Conservation (phyloP, 2,888 invertebrate genomes). For the Subacronicta megacephala region DNA sequence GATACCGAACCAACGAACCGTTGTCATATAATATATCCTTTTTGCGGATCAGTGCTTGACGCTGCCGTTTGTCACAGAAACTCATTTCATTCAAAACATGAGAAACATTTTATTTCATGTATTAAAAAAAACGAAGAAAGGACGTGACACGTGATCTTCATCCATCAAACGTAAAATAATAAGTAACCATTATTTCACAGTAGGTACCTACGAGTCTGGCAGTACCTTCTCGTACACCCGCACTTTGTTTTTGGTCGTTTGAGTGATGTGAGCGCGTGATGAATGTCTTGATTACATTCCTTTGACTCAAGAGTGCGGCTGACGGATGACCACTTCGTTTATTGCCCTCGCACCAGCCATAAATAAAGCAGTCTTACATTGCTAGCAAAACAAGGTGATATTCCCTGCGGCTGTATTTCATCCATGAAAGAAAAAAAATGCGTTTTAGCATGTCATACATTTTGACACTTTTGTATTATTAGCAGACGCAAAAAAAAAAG, state of each 20-base stretch:
- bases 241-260: conserved; percentile 59
- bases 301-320: conserved; percentile 73
- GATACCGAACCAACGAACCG: conserved; percentile 63
- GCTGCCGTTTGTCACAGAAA: conserved; percentile 47
- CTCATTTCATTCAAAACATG: conserved; percentile 36
- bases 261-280: conserved; percentile 74
- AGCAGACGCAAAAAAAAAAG: conserved; percentile 27
- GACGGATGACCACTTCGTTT: conserved; percentile 80
- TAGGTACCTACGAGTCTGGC: neutral
- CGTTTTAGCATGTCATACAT: conserved; percentile 41
- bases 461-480: conserved; percentile 41
- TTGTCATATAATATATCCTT: conserved; percentile 62
- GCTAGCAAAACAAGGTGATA: conserved; percentile 57
- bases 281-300: conserved; percentile 84
- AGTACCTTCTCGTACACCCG: conserved; percentile 28
- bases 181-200: conserved; percentile 66
- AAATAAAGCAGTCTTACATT: conserved; percentile 70
- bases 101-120: conserved; percentile 43
- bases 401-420: conserved; percentile 33
- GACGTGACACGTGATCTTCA: conserved; percentile 58
- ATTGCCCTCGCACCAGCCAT: conserved; percentile 68
- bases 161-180: conserved; percentile 70
- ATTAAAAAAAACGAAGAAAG: conserved; percentile 41
- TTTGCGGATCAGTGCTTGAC: conserved; percentile 58
- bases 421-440: conserved; percentile 44